Conservation (phyloP, 2,113 vertebrate species). For the Acrocephalus arundinaceus region DNA sequence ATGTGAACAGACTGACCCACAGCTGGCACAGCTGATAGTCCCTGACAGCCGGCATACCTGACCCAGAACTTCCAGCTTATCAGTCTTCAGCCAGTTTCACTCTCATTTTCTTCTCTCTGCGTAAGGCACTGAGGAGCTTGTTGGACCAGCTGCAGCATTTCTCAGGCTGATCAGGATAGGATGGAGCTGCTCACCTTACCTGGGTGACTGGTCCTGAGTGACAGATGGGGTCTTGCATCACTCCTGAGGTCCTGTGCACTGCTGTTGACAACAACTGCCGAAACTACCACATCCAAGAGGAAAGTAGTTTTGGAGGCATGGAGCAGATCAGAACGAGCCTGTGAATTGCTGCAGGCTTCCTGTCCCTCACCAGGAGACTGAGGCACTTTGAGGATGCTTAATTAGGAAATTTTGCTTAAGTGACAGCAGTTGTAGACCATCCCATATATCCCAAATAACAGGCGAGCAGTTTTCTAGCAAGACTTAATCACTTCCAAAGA, state of each 20-base stretch:
- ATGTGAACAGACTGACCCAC: neutral
- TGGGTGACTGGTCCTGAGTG: neutral
- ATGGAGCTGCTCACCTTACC: neutral
- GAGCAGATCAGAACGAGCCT: neutral
- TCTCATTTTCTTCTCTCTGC: neutral
- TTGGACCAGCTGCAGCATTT: neutral
- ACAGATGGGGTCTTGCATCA: neutral
- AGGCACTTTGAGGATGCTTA: neutral
- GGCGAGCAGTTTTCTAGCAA: neutral
- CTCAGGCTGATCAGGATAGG: neutral
- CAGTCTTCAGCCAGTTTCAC: neutral
- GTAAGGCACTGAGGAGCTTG: neutral
- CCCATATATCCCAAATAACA: neutral
- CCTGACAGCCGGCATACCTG: neutral
- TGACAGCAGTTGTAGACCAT: neutral
- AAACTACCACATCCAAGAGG: neutral
- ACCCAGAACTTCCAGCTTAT: neutral
- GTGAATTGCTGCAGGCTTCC: neutral
- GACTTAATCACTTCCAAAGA: neutral
- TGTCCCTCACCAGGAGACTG: neutral
- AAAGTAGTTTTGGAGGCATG: neutral
- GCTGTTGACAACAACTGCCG: neutral
- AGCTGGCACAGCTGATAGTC: neutral
- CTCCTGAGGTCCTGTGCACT: neutral
- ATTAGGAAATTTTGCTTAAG: neutral